Evolutionary conservation across 2,888 invertebrate genomes (phyloP), one percentile per base, ranked within the genome.

Genomic region (Tachina lurida): DNA sequence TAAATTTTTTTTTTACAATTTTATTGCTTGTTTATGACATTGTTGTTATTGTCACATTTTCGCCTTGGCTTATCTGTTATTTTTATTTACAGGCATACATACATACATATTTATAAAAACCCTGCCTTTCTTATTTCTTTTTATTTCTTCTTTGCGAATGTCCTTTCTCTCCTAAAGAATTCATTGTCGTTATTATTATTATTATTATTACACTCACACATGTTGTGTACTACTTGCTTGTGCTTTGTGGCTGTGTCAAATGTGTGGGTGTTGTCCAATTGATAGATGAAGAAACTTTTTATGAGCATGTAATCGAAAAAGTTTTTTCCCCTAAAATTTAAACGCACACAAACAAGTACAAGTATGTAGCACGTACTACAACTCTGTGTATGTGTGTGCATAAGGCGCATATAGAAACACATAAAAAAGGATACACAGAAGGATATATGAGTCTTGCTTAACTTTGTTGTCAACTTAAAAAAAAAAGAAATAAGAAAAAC

Each of bases 281-380:
- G 68, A 76, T 76, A 73, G 71, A 86, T 86, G 73, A 83, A 86
- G 63, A 86, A 87, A 87, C 84, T 84, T 87, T 87, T 87, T 87
- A 87, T 86, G 87, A 87, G 84, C 84, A 84, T 87, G 87, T 87
- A 87, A 87, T 87, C 87, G 87, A 87, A 87, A 87, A 87, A 87
- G 86, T 87, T 87, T 84, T 85, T 82, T 67, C 39, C 3, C 17
- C 81, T 68, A 70, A 74, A 70, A 75, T 4, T 43, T 8, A 13
- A 54, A 39, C 70, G 63, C 63, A 75, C 45, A 75, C 49, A 74
- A 43, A 83, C 49, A 22, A 31, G 31, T 31, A 7, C 13, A 71
- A n/a, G 13, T 39, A 39, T 65, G 8, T 65, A 65, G 31, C 31
- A 71, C 10, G 4, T 47, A 45, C 19, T 13, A 12, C 2, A 31